Evolutionary conservation across 2,113 vertebrate genomes (phyloP), one percentile per base, ranked within the genome.

Genomic region (Baryphthengus martii): DNA sequence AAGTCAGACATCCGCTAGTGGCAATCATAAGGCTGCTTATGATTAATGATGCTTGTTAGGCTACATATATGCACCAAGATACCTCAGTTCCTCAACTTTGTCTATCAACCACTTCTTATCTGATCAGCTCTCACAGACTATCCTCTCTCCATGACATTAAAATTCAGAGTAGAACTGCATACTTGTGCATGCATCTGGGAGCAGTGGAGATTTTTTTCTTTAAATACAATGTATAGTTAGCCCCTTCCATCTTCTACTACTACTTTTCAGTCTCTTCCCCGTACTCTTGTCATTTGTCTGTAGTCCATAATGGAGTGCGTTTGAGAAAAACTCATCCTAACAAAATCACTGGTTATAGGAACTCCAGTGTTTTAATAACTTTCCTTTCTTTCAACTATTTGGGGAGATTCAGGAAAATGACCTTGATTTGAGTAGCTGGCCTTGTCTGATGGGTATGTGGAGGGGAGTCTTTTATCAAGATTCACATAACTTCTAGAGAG

Each of bases 31-130:
- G 20, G 35, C 44, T 87, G 35, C 28, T 81, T 66, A n/a, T 37
- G 31, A 63, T 61, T 58, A 72, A 1, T 4, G 13, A 10, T 58
- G 31, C 62, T 66, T 6, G 5, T 47, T 76, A 72, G 11, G 59
- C 42, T 33, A 33, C 0, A 0, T 37, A 21, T 56, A 25, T 53
- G 35, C 21, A 25, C 8, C n/a, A 56, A 52, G 35, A 12, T 79
- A 68, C 6, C 29, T 91, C 62, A 65, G 72, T 37, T 88, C 29
- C 72, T 90, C 45, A 85, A 2, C 19, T 82, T 85, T 61, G 9
- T 65, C 31, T 75, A 9, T 82, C 44, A 76, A 24, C 7, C 52
- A 28, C 26, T 87, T 82, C 62, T 85, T 56, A 45, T 6, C 16
- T 79, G 49, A 13, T 50, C 29, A 63, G 14, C 31, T 73, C 40